Percentiles rank a stretch among this genome's conserved stretches.
These are phyloP conservation scores for Polyergus mexicanus DNA, from an alignment of 1,140 invertebrate species.

Conservation along the genomic window DNA sequence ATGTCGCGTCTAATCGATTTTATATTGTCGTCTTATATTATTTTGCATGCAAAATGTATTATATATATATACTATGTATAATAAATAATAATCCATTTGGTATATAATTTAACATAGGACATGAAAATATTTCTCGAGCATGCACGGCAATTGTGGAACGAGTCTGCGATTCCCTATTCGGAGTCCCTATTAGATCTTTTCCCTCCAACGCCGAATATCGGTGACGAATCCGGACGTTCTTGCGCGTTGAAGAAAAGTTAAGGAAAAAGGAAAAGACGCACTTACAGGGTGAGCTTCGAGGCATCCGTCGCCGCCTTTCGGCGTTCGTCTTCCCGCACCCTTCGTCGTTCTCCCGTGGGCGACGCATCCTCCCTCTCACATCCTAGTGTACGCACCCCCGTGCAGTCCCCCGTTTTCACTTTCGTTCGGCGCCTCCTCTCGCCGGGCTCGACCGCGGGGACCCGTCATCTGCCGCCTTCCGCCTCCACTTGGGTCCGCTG, in stretches of 20 bases:
- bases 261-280: background rate
- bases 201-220: conserved; percentile 15
- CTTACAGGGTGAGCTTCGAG: background rate
- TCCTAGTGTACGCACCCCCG: conserved; percentile 26
- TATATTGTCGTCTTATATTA: background rate
- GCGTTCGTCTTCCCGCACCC: conserved; percentile 50
- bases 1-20: conserved; percentile 19
- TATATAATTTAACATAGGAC: no score
- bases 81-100: background rate
- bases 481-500: conserved; percentile 63
- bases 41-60: background rate
- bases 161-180: background rate
- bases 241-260: background rate
- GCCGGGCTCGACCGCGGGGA: conserved; percentile 59
- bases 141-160: background rate
- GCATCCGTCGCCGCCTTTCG: conserved; percentile 51
- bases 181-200: background rate
- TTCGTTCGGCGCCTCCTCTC: conserved; percentile 71
- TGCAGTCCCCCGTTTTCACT: conserved; percentile 70
- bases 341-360: conserved; percentile 62
- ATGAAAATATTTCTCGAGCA: background rate
- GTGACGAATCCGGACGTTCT: background rate
- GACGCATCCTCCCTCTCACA: conserved; percentile 66
- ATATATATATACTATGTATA: background rate
- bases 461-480: conserved; percentile 68